Evolutionary conservation across 2,888 invertebrate genomes (phyloP).

Genomic region (Meiosimyza platycephala): DNA sequence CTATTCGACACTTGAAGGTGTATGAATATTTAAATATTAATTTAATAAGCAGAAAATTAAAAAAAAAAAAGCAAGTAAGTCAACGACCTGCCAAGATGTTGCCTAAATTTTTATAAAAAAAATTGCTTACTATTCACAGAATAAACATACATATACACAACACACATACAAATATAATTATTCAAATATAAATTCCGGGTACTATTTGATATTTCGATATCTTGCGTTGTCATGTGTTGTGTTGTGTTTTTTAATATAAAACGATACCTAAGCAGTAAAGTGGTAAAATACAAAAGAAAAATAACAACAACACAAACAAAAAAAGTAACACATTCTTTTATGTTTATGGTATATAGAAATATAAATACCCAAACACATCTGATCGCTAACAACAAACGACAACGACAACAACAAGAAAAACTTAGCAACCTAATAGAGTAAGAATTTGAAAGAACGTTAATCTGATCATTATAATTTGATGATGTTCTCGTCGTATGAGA

Average conservation of each 20-base stretch:
- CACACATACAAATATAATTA: slow-evolving; percentile 18
- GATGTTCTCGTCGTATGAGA: too few species aligned
- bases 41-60: slow-evolving; percentile 19
- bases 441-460: too few species aligned
- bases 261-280: slow-evolving; percentile 8
- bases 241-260: not conserved
- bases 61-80: slow-evolving; percentile 27
- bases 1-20: not conserved
- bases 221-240: not conserved
- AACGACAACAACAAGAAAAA: slow-evolving; percentile 2
- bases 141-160: slow-evolving; percentile 17
- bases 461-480: too few species aligned
- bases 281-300: not conserved
- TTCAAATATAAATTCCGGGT: slow-evolving; percentile 34
- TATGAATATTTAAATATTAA: slow-evolving; percentile 12
- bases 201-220: slow-evolving; percentile 28
- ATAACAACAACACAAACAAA: slow-evolving; percentile 31
- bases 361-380: slow-evolving; percentile 8
- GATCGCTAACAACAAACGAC: not conserved
- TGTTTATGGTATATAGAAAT: not conserved
- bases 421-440: too few species aligned
- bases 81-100: slow-evolving; percentile 41
- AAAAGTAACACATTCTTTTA: slow-evolving; percentile 1
- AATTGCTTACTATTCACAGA: slow-evolving; percentile 39
- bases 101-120: slow-evolving; percentile 21